Evolutionary conservation across 1,140 invertebrate species (phyloP).

Genomic region (Drosophila jambulina): DNA sequence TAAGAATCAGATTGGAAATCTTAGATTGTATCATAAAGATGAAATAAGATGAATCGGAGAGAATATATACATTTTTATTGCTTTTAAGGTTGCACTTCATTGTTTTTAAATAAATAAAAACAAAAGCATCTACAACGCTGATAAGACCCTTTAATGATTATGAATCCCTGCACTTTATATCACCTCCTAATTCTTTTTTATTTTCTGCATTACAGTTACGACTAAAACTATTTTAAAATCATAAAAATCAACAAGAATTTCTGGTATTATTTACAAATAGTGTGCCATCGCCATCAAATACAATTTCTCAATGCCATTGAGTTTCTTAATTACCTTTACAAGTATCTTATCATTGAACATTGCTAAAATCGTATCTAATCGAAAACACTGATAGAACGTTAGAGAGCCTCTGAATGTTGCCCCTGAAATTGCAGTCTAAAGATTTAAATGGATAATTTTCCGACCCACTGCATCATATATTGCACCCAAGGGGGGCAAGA

Average conservation of each 20-base stretch:
- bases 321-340: neutral
- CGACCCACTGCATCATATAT: slow-evolving; percentile 47
- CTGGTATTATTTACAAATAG: neutral
- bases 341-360: slow-evolving; percentile 3
- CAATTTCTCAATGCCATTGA: neutral
- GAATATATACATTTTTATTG: too few relatives aligned
- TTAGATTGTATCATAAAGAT: too few relatives aligned
- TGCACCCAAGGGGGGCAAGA: slow-evolving; percentile 28
- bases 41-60: too few relatives aligned
- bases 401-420: neutral
- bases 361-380: slow-evolving; percentile 9
- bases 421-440: slow-evolving; percentile 14
- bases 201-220: neutral
- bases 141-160: too few relatives aligned
- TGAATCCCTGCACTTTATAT: neutral
- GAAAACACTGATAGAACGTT: slow-evolving; percentile 3
- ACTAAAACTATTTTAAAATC: neutral
- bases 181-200: neutral
- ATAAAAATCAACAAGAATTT: neutral
- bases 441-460: slow-evolving; percentile 51
- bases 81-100: too few relatives aligned
- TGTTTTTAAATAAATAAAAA: neutral
- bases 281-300: neutral
- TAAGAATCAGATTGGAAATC: too few relatives aligned
- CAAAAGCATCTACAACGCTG: neutral